Evolutionary conservation across 2,797 vertebrate genomes (phyloP), one percentile per base, ranked within the genome.

Genomic region (Thunnus albacares): DNA sequence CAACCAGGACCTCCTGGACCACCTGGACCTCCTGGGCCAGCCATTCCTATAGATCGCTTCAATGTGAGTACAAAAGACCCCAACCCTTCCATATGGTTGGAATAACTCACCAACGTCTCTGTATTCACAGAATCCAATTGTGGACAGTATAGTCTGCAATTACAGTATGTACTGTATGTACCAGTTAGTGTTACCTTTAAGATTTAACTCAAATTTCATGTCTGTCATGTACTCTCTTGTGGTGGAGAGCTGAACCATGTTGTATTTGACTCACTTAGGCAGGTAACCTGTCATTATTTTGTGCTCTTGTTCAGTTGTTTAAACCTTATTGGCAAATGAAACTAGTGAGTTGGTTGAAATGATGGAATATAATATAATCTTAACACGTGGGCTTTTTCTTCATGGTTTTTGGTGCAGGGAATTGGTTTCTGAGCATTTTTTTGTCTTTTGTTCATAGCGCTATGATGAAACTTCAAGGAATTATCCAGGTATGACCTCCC

Each of bases 1-100:
- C 96, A 87, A 6, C 95, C 96, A 0, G 96, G 96, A 0, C 95
- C 95, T 1, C 96, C 96, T 0, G 96, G 96, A 0, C 95, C 95
- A 1, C 96, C 96, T 0, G 97, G 97, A 28, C 90, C 94, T 0
- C 93, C 97, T 0, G 96, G 96, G 6, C 93, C 94, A 1, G 77
- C 95, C 3, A 75, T 90, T 69, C 79, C 89, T 60, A 33, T 91
- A 3, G 93, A 96, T 92, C 90, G 97, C 79, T 95, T 95, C 67
- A 89, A 76, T 60, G 96, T 96, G 81, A 94, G 95, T 95, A 22
- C 4, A 68, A 13, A 51, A 30, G 26, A 51, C 28, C 15, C 3
- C 22, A 30, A 53, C 63, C 13, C 6, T 57, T 3, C 6, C 18
- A 30, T 10, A 6, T n/a, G n/a, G n/a, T n/a, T n/a, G n/a, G n/a